Conservation (phyloP, 2,888 invertebrate genomes). For the Calliphora vomitoria region DNA sequence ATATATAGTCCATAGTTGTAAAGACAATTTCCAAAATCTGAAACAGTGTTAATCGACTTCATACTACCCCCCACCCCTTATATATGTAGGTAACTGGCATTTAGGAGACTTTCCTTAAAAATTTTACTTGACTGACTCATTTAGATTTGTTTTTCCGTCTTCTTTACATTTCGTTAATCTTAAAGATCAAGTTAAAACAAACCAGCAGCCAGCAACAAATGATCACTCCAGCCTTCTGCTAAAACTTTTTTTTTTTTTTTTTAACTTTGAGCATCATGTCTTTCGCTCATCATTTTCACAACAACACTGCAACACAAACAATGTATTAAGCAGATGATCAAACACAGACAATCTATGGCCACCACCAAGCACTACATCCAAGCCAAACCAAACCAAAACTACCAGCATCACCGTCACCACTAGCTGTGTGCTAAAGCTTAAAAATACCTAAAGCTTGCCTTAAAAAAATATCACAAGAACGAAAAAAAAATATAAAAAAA, state of each 20-base stretch:
- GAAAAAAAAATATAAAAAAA: constrained; percentile 74
- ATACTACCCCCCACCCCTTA: too few species aligned
- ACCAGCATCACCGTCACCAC: constrained; percentile 54
- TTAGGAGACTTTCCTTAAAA: constrained; percentile 33
- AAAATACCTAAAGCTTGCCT: constrained; percentile 51
- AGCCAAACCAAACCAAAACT: constrained; percentile 3
- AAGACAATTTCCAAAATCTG: too few species aligned
- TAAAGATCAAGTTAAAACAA: constrained; percentile 68
- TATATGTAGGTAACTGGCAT: not conserved
- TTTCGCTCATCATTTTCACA: constrained; percentile 81
- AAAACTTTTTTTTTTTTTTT: constrained; percentile 37
- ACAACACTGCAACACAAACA: constrained; percentile 41
- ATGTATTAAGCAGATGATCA: constrained; percentile 83
- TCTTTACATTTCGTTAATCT: constrained; percentile 57
- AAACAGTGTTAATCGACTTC: too few species aligned
- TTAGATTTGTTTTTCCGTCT: constrained; percentile 22
- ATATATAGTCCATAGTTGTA: too few species aligned
- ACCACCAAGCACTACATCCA: constrained; percentile 49
- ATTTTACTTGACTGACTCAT: constrained; percentile 43
- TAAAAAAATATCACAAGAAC: constrained; percentile 57
- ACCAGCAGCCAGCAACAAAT: constrained; percentile 66
- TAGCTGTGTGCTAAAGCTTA: constrained; percentile 61
- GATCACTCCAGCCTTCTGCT: constrained; percentile 65
- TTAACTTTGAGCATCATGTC: constrained; percentile 51
- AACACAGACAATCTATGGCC: constrained; percentile 82